Evolutionary conservation across 2,113 vertebrate species (phyloP).

Genomic region (Chitala chitala): DNA sequence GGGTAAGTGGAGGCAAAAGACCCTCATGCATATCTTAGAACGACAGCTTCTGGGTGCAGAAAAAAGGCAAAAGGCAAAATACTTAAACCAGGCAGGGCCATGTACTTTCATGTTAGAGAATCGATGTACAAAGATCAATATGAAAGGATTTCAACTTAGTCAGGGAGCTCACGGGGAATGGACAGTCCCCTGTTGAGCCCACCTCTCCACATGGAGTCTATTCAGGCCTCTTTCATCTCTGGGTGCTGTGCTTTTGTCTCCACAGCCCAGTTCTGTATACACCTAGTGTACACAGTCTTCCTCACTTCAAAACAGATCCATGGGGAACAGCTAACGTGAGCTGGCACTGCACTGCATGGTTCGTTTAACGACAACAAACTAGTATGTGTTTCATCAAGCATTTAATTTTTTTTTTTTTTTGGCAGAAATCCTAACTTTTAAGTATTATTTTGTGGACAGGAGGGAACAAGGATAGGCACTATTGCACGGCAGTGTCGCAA

Average conservation of each 20-base stretch:
- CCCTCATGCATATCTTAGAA: conserved; percentile 28
- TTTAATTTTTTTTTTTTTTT: too few species aligned
- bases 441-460: neutral
- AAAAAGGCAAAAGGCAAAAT: conserved; percentile 24
- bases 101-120: neutral
- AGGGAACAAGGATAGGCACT: neutral
- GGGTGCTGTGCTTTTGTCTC: neutral
- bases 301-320: neutral
- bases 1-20: conserved; percentile 27
- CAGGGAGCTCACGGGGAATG: neutral
- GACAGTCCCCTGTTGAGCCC: too few species aligned
- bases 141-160: neutral
- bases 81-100: neutral
- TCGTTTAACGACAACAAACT: neutral
- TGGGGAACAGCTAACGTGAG: neutral
- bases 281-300: neutral
- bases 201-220: neutral
- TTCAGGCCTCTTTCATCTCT: neutral
- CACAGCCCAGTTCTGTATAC: neutral
- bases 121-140: conserved; percentile 4
- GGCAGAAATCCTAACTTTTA: neutral
- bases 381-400: neutral
- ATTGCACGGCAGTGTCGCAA: neutral
- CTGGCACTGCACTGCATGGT: neutral
- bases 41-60: conserved; percentile 15